A percentile compares a stretch with the other conserved stretches of the same genome.
Conservation (phyloP, 30 jellyfish, hydroid and myxozoan genomes). For the Pelagia noctiluca region DNA sequence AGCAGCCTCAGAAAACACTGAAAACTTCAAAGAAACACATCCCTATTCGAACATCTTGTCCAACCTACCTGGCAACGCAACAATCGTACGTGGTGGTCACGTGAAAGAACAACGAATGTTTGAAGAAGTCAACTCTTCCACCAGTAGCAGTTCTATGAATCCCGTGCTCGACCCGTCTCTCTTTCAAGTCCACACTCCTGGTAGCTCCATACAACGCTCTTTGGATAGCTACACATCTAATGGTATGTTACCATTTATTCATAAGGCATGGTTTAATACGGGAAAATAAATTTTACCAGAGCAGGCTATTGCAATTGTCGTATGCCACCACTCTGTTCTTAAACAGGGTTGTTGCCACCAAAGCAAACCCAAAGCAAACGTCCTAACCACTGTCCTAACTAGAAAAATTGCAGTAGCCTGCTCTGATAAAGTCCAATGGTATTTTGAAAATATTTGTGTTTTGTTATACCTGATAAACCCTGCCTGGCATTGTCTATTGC, state of each 20-base stretch:
- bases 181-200: slow-evolving; percentile 46
- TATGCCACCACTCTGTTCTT: too few relatives aligned
- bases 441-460: too few relatives aligned
- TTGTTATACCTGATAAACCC: too few relatives aligned
- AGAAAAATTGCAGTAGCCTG: too few relatives aligned
- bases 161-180: slow-evolving; percentile 30
- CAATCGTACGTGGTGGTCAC: slow-evolving; percentile 98
- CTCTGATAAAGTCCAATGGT: too few relatives aligned
- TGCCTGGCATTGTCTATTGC: too few relatives aligned
- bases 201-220: slow-evolving; percentile 57
- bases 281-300: too few relatives aligned
- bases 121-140: slow-evolving; percentile 38
- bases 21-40: slow-evolving; percentile 74
- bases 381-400: too few relatives aligned
- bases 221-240: not conserved
- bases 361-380: too few relatives aligned
- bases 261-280: too few relatives aligned
- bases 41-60: slow-evolving; percentile 93
- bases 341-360: too few relatives aligned
- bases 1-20: slow-evolving; percentile 35
- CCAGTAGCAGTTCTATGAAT: slow-evolving; percentile 39
- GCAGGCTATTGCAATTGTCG: too few relatives aligned
- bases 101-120: slow-evolving; percentile 74
- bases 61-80: slow-evolving; percentile 95
- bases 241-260: not conserved